Evolutionary conservation across 2,888 invertebrate species (phyloP), one percentile per base, ranked within the genome.

Genomic region (Perithous albicinctus): DNA sequence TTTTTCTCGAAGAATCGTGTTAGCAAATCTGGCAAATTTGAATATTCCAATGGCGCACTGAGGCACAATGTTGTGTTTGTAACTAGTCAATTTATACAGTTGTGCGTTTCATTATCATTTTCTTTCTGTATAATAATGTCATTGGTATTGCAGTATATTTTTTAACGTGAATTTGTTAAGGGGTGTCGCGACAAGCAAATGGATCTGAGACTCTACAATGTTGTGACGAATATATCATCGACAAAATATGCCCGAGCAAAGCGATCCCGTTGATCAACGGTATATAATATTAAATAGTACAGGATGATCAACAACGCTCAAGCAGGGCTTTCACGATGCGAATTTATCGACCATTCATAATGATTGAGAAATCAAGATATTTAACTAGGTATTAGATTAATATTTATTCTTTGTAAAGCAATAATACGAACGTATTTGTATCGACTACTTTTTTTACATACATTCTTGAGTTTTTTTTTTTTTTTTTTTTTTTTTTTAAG

Each of bases 21-120:
- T 38, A 51, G 51, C 10, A n/a, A 4, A 56, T 56, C 35, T 61
- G 23, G 26, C 56, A 67, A 20, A 69, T 73, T 59, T 64, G 70
- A 41, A 46, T 59, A 78, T 69, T 78, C 76, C 43, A 46, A 79
- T 75, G 59, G 77, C 72, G 63, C 66, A 82, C 41, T 80, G 74
- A 69, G 84, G 84, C 81, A 86, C 82, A 64, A 86, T 86, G 85
- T 89, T 87, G 88, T 88, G 90, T 90, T 90, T 91, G 86, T 88
- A 88, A 91, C 91, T 91, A 91, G 91, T 91, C 91, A 91, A 90
- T 88, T 86, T 81, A 83, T 85, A 83, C 78, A 84, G 81, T 82
- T 85, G 59, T 76, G 78, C 74, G 77, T 82, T 73, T 66, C 23
- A 70, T 64, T 67, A 29, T 78, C 23, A 51, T 69, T 46, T 64